phyloP scores from a whole-genome alignment of 2,797 vertebrate genomes.

The Lepus oiostolus region DNA sequence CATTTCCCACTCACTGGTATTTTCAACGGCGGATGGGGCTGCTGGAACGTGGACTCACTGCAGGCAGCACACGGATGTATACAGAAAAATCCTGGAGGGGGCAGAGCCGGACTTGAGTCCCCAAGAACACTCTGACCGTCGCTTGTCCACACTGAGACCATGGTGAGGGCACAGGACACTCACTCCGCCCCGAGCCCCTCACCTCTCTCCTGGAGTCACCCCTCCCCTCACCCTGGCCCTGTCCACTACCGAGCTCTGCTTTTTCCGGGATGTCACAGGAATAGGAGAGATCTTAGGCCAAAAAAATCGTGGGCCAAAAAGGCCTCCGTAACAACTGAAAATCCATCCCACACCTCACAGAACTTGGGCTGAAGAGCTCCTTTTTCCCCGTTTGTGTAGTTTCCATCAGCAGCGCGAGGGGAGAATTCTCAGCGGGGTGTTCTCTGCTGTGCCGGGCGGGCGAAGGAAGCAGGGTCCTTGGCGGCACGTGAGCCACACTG shows the following conservation, averaged over 20 bases:
- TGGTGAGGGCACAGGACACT: fast-evolving
- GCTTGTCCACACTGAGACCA: not conserved
- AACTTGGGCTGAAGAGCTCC: not conserved
- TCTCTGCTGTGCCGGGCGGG: fast-evolving
- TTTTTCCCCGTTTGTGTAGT: not conserved
- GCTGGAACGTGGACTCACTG: too few relatives aligned
- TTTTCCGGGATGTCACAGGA: not conserved
- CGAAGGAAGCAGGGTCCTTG: fast-evolving
- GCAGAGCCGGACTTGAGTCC: too few relatives aligned
- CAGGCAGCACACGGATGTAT: too few relatives aligned
- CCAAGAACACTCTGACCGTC: not conserved
- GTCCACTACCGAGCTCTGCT: not conserved
- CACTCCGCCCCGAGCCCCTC: not conserved
- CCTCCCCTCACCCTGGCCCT: not conserved
- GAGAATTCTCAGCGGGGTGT: not conserved
- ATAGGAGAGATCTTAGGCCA: not conserved
- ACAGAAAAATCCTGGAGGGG: too few relatives aligned
- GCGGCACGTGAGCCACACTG: fast-evolving
- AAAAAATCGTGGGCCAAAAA: not conserved
- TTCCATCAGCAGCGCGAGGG: not conserved
- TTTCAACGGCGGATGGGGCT: too few relatives aligned
- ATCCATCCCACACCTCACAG: fast-evolving
- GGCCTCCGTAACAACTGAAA: not conserved
- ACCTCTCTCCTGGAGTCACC: not conserved
- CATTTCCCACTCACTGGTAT: too few relatives aligned